Evolutionary conservation across 2,797 vertebrate species (phyloP).

Genomic region (Oreochromis mossambicus): DNA sequence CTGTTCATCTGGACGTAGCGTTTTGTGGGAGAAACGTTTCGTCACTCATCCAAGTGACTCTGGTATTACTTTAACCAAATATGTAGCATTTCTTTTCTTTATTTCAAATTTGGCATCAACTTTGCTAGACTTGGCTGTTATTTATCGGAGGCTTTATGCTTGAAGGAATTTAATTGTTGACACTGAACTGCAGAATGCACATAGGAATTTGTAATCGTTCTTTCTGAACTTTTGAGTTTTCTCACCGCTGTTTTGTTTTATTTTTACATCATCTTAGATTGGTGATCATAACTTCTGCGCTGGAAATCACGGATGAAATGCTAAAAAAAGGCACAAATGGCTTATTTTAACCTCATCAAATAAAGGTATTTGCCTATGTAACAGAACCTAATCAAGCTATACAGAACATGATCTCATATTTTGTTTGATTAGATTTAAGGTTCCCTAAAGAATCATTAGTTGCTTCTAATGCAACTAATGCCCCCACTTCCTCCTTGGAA

Average conservation of each 20-base stretch:
- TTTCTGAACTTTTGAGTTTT: neutral
- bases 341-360: neutral
- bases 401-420: neutral
- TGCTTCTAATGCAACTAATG: conserved; percentile 2
- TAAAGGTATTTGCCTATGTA: neutral
- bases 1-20: too few relatives aligned
- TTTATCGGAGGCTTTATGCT: neutral
- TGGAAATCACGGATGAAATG: neutral
- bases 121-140: neutral
- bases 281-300: neutral
- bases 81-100: neutral
- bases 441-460: neutral
- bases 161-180: neutral
- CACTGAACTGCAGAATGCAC: neutral
- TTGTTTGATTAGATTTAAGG: neutral
- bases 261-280: neutral
- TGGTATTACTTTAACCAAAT: neutral
- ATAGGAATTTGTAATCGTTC: neutral
- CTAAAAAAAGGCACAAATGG: neutral
- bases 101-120: neutral
- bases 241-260: too few relatives aligned
- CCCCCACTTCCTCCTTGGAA: neutral
- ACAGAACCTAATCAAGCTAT: neutral
- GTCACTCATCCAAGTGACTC: too few relatives aligned
- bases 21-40: too few relatives aligned